phyloP scores from a whole-genome alignment of 2,888 invertebrate genomes.

The Lymantria monacha region DNA sequence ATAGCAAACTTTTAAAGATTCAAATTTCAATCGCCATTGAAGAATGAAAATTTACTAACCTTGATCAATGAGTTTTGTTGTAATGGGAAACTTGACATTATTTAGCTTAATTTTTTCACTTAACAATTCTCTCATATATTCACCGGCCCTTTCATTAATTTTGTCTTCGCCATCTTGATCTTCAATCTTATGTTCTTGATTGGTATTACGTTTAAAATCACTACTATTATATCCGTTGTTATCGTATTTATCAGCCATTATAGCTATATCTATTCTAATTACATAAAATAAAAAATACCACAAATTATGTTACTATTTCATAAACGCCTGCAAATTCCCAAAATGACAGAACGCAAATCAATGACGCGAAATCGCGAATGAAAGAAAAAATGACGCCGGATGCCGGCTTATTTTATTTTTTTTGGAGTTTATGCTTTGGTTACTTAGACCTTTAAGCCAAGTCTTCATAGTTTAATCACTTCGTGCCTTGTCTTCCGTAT shows the following conservation, averaged over 20 bases:
- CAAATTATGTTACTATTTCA: not conserved
- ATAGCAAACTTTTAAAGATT: too few species aligned
- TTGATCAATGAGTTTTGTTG: constrained; percentile 87
- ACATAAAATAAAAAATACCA: constrained; percentile 2
- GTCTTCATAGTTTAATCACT: too few species aligned
- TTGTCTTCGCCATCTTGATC: constrained; percentile 79
- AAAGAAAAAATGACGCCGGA: not conserved
- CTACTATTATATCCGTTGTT: constrained; percentile 74
- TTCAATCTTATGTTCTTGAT: constrained; percentile 42
- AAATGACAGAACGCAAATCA: not conserved
- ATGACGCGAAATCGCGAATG: not conserved
- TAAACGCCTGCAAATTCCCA: not conserved
- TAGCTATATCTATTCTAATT: not conserved
- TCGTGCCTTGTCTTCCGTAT: too few species aligned
- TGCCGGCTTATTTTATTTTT: too few species aligned
- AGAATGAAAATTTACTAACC: constrained; percentile 66
- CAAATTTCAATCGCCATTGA: too few species aligned
- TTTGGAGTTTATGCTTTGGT: too few species aligned
- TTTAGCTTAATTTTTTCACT: constrained; percentile 87
- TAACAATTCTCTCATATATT: constrained; percentile 89
- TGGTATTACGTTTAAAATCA: constrained; percentile 73
- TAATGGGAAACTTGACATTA: constrained; percentile 86
- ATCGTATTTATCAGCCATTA: constrained; percentile 67
- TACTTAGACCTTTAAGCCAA: too few species aligned
- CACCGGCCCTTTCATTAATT: constrained; percentile 87